A percentile compares a stretch with the other conserved stretches of the same genome.
Evolutionary conservation across 2,888 invertebrate species (phyloP).

Genomic region (Cheilosia scutellata): DNA sequence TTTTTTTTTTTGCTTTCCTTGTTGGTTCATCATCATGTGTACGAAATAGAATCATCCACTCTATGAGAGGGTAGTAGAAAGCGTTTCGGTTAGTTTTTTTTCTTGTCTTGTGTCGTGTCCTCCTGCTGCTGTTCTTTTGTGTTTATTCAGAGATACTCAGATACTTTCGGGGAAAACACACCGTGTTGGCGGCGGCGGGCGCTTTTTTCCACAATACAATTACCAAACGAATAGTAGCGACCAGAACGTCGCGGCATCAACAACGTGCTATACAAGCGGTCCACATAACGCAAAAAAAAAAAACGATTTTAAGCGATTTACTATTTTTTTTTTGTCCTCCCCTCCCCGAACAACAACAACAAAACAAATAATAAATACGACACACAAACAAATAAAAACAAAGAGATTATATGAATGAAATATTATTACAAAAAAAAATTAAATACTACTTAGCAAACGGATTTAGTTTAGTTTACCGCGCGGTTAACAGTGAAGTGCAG

Average conservation of each 20-base stretch:
- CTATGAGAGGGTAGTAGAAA: slow-evolving; percentile 74
- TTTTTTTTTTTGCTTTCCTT: slow-evolving; percentile 30
- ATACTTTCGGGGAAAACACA: slow-evolving; percentile 76
- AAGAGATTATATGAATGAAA: slow-evolving; percentile 48
- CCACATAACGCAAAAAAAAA: slow-evolving; percentile 56
- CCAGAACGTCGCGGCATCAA: slow-evolving; percentile 84
- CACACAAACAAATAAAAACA: slow-evolving; percentile 42
- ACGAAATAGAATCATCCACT: slow-evolving; percentile 74
- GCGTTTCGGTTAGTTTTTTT: slow-evolving; percentile 47
- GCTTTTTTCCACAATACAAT: slow-evolving; percentile 79
- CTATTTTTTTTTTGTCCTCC: no score
- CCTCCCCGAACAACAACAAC: slow-evolving; percentile 40
- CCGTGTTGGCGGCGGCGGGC: slow-evolving; percentile 73
- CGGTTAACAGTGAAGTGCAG: slow-evolving; percentile 40
- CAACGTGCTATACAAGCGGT: slow-evolving; percentile 80
- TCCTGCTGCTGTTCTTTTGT: slow-evolving; percentile 74
- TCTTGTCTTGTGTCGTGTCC: slow-evolving; percentile 46
- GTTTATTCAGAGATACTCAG: slow-evolving; percentile 74
- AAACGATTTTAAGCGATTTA: slow-evolving; percentile 59
- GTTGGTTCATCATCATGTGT: slow-evolving; percentile 55
- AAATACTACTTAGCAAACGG: slow-evolving; percentile 24
- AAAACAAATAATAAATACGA: slow-evolving; percentile 29
- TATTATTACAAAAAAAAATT: slow-evolving; percentile 25
- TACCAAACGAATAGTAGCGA: slow-evolving; percentile 82
- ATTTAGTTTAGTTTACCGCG: slow-evolving; percentile 36